A percentile compares a stretch with the other conserved stretches of the same genome.
Conservation (phyloP, 2,113 vertebrate genomes). For the Lepus europaeus region DNA sequence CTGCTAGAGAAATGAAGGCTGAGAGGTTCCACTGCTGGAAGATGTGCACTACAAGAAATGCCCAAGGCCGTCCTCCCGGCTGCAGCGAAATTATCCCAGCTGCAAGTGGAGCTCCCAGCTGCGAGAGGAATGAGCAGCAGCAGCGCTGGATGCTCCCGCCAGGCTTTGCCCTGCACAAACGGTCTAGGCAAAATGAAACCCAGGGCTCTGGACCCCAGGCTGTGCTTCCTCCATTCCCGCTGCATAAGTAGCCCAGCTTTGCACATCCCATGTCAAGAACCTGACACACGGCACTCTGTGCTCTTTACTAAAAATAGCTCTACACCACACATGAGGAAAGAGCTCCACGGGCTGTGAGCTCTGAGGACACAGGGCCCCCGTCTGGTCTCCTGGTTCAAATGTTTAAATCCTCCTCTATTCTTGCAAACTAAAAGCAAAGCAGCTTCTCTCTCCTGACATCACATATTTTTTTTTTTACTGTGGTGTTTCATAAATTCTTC, state of each 20-base stretch:
- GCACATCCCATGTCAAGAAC: too few species aligned
- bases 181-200: not conserved
- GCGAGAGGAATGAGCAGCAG: rapidly evolving
- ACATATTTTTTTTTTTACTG: not conserved
- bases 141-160: too few species aligned
- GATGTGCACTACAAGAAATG: rapidly evolving
- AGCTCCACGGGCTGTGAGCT: not conserved
- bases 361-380: rapidly evolving
- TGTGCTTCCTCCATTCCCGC: too few species aligned
- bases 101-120: not conserved
- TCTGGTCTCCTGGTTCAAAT: not conserved
- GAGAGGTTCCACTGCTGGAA: not conserved
- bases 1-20: not conserved
- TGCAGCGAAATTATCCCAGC: not conserved
- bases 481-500: not conserved
- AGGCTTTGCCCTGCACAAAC: not conserved
- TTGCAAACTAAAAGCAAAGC: not conserved
- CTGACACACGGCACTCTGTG: too few species aligned
- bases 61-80: not conserved
- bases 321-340: not conserved
- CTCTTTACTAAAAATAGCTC: too few species aligned
- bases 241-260: too few species aligned
- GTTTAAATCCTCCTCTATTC: not conserved
- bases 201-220: not conserved
- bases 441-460: not conserved